Conservation (phyloP, 2,113 vertebrate genomes). For the Solea senegalensis region DNA sequence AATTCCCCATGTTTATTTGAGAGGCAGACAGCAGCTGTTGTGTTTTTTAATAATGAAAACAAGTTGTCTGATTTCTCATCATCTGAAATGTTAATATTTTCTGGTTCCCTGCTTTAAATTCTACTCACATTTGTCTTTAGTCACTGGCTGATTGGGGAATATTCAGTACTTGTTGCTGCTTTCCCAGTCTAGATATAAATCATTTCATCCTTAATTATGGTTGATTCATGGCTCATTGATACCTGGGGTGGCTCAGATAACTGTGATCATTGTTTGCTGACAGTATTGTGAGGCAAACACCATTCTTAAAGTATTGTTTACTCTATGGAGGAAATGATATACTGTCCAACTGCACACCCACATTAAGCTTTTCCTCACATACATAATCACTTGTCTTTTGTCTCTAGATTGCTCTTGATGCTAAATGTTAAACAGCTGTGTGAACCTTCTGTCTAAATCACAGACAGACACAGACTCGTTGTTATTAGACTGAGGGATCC, state of each 20-base stretch:
- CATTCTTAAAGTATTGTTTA: background rate
- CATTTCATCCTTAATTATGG: constrained; percentile 35
- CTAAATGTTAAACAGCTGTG: constrained; percentile 15
- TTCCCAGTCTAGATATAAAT: constrained; percentile 19
- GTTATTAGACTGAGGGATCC: background rate
- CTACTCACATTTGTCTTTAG: constrained; percentile 31
- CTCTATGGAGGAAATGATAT: no score
- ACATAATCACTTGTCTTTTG: constrained; percentile 20
- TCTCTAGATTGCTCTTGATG: constrained; percentile 2
- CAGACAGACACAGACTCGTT: background rate
- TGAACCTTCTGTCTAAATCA: background rate
- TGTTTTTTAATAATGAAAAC: no score
- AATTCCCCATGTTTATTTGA: constrained; percentile 8
- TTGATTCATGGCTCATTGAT: constrained; percentile 58
- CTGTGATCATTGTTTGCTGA: constrained; percentile 2
- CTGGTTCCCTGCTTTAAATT: constrained; percentile 6
- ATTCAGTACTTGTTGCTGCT: constrained; percentile 24
- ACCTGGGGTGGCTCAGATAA: background rate
- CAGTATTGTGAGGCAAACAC: background rate
- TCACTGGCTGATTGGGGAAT: constrained; percentile 13
- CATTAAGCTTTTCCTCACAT: background rate
- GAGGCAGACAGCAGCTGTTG: constrained; percentile 7
- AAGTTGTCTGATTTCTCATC: no score
- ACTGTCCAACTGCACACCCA: background rate
- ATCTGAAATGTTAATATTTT: no score